Conservation (phyloP, 53 echinoderm and acorn worm genomes). For the Glandiceps talaboti region DNA sequence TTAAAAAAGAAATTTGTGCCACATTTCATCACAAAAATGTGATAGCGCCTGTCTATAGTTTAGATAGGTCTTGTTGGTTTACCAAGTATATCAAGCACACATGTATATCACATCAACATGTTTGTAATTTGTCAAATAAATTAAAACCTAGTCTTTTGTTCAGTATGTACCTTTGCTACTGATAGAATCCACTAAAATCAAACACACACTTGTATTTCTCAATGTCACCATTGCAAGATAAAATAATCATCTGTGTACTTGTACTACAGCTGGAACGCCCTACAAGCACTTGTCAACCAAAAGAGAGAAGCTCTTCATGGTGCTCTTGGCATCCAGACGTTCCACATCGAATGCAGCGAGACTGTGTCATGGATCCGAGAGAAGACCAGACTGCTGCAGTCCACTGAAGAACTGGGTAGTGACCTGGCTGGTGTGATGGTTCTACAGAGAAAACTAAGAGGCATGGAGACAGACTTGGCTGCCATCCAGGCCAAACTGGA, state of each 20-base stretch:
- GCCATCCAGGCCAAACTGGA: slow-evolving; percentile 97
- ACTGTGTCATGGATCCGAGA: slow-evolving; percentile 94
- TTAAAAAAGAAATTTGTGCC: too few relatives aligned
- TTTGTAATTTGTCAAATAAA: too few relatives aligned
- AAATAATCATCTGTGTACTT: background rate
- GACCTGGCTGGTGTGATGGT: slow-evolving; percentile 90
- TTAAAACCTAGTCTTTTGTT: too few relatives aligned
- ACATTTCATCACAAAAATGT: too few relatives aligned
- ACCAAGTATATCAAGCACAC: too few relatives aligned
- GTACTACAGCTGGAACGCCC: slow-evolving; percentile 60
- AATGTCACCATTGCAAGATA: too few relatives aligned
- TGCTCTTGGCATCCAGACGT: slow-evolving; percentile 81
- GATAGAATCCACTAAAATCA: too few relatives aligned
- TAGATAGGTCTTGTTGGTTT: too few relatives aligned
- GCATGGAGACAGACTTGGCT: slow-evolving; percentile 95
- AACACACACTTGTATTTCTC: too few relatives aligned
- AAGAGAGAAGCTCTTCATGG: slow-evolving; percentile 71
- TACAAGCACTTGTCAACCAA: slow-evolving; percentile 60
- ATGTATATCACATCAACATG: too few relatives aligned
- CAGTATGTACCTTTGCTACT: too few relatives aligned
- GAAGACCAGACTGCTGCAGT: slow-evolving; percentile 79
- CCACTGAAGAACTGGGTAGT: slow-evolving; percentile 92
- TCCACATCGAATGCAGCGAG: slow-evolving; percentile 96
- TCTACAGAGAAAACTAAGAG: slow-evolving; percentile 88
- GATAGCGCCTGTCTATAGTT: too few relatives aligned